phyloP scores from a whole-genome alignment of 2,888 invertebrate species.

The Xestia ashworthii region DNA sequence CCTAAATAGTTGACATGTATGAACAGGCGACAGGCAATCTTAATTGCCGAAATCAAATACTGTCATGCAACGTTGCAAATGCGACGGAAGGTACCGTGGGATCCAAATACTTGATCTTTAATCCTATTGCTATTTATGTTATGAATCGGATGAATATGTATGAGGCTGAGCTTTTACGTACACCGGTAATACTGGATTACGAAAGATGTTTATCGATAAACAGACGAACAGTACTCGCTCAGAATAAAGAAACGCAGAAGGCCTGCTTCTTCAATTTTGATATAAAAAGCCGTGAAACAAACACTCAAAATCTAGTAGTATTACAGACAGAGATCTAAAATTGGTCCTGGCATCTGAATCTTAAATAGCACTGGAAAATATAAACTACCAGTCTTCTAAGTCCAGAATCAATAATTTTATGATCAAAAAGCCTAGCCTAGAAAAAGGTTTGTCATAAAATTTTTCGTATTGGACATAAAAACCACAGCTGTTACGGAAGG shows the following conservation, averaged over 20 bases:
- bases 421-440: background rate
- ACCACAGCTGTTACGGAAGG: background rate
- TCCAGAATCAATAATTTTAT: background rate
- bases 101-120: slow-evolving; percentile 57
- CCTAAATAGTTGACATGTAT: slow-evolving; percentile 60
- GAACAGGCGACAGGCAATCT: slow-evolving; percentile 53
- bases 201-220: slow-evolving; percentile 60
- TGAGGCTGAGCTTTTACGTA: slow-evolving; percentile 60
- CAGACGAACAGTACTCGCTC: slow-evolving; percentile 30
- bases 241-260: slow-evolving; percentile 31
- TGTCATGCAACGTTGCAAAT: slow-evolving; percentile 54
- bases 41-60: slow-evolving; percentile 65
- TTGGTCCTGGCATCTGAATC: background rate
- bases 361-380: background rate
- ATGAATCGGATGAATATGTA: slow-evolving; percentile 70
- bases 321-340: background rate
- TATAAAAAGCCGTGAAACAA: background rate
- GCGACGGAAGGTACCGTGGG: slow-evolving; percentile 57
- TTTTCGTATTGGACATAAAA: background rate
- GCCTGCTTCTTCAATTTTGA: background rate
- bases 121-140: slow-evolving; percentile 66
- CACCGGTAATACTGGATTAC: slow-evolving; percentile 57
- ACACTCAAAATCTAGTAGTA: background rate
- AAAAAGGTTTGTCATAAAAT: slow-evolving; percentile 1
- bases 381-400: background rate